Base-by-base conservation (phyloP, 2,888 invertebrate species). In the Cryptus armator region DNA sequence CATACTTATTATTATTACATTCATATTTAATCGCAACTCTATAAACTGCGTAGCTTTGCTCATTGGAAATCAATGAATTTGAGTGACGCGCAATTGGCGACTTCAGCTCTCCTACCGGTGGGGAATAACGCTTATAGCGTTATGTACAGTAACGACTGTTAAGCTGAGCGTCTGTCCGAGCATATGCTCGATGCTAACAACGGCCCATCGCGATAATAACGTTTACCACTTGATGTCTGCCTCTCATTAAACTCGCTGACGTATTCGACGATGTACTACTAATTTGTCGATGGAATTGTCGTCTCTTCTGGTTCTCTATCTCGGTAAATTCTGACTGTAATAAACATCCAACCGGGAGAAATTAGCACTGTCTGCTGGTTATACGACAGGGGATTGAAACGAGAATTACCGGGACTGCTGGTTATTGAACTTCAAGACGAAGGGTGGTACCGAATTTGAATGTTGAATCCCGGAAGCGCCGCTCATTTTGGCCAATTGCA, bases 31-130 rank as follows among this genome's bases (percentile, higher is more conserved):
- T n/a, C n/a, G 32, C 51, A 51, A 32, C 51, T 4, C 32, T 12
- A 43, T 43, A 37, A 71, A 14, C 12, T 71, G 12, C 24, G 48
- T 14, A 16, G 16, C 32, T 75, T 24, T 3, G 10, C 51, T 44
- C 59, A 76, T 82, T 51, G 85, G 75, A 85, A 80, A 85, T 79
- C 75, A 79, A 82, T 79, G 75, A 79, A 67, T 72, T 79, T 67
- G 66, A 82, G 66, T 79, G 75, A 79, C 72, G 81, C 64, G 78
- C 53, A 46, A 75, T 43, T 51, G 14, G 48, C 74, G 46, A 68
- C 37, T 74, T 74, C 74, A 66, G 70, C 64, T 66, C 66, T 66
- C 46, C 59, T 62, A 24, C 53, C 53, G 37, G 10, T 24, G 56
- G 12, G 12, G 6, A 9, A 37, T 37, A 9, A 37, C 37, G 37